These are phyloP conservation scores for Pomacea canaliculata DNA, from an alignment of 2,888 invertebrate species.

Conservation along the genomic window DNA sequence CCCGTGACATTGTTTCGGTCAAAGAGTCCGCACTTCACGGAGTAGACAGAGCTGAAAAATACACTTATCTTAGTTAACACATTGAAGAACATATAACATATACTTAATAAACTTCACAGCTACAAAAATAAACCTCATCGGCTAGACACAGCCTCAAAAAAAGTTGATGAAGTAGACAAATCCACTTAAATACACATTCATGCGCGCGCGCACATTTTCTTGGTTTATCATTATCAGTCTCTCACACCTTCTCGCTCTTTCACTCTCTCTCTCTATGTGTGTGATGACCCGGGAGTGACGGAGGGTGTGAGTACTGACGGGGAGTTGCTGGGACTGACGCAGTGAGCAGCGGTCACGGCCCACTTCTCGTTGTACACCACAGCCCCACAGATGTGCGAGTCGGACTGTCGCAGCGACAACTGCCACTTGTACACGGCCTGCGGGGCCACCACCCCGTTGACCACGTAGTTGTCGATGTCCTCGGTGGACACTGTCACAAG, in stretches of 20 bases:
- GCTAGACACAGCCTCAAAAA: too few relatives aligned
- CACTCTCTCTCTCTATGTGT: neutral
- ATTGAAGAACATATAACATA: too few relatives aligned
- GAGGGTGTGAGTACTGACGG: too few relatives aligned
- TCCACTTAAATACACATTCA: neutral
- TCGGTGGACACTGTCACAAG: too few relatives aligned
- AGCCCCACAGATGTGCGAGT: neutral
- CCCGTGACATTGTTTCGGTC: too few relatives aligned
- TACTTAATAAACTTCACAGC: too few relatives aligned
- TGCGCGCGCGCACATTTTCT: neutral
- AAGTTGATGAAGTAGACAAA: too few relatives aligned
- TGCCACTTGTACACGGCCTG: neutral
- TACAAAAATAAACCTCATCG: too few relatives aligned
- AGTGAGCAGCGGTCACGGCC: slow-evolving; percentile 1
- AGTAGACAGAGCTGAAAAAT: too few relatives aligned
- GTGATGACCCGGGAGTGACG: neutral
- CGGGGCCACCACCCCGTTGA: slow-evolving; percentile 1
- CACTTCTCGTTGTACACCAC: neutral
- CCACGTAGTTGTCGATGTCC: neutral
- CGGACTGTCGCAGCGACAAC: neutral
- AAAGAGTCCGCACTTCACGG: too few relatives aligned
- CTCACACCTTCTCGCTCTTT: neutral
- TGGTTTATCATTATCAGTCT: neutral
- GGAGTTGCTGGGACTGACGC: neutral
- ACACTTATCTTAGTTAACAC: too few relatives aligned